Base-by-base conservation (phyloP, 1,140 invertebrate genomes). In the Lepidurus packardi region DNA sequence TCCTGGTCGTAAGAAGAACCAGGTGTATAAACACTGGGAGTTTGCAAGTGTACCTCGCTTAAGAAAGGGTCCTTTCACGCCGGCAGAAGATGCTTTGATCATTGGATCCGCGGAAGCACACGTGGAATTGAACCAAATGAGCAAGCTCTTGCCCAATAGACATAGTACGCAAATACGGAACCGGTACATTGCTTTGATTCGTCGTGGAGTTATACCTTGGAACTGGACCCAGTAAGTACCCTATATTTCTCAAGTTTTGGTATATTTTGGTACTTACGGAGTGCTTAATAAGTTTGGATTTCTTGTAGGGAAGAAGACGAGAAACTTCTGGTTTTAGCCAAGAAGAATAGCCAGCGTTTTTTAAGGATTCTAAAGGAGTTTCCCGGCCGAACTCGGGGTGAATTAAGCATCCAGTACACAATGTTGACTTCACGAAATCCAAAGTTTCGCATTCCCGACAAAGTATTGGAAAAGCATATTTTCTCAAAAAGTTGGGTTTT, bases 331-430 rank as follows among this genome's bases (percentile, higher is more conserved):
- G 73, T 41, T 11, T 42, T 78, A 11, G 24, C 41, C 0, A n/a
- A 74, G 21, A 43, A 43, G 9, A 75, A 43, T 9, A 43, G 75
- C 4, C 47, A 43, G 6, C 42, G 73, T 13, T 34, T 74, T 34
- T 44, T 34, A n/a, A 16, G 43, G 10, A 74, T 78, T 1, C 73
- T 73, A 9, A 74, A 44, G 41, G 21, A 74, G 9, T 78, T 75
- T 78, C 78, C 78, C 1, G 78, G 78, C 16, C 78, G 75, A 77
- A 77, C n/a, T 24, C 24, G 75, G 13, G 1, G 75, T 77, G 47
- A 77, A 77, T 75, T 75, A 9, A 42, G 41, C 16, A 43, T 75
- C 13, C 43, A 75, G 13, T 43, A 42, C 16, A 44, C 43, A 16
- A 43, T 75, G 41, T 21, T 75, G 25, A 75, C 74, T 7, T 75